Percentiles rank a stretch among this genome's conserved stretches.
Conservation (phyloP, 2,888 invertebrate species). For the Phasia obesa region DNA sequence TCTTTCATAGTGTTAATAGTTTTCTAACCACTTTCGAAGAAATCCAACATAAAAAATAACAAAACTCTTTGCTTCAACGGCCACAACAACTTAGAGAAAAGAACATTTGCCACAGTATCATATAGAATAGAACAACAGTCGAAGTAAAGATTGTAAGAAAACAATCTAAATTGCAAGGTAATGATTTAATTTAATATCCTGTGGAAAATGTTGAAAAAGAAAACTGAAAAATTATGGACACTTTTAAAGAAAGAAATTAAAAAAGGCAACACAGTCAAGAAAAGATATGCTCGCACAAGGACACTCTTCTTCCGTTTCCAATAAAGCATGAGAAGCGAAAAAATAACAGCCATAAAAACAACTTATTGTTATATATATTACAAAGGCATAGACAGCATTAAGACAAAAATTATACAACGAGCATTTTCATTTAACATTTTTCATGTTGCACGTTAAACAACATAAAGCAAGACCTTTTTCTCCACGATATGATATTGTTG, state of each 20-base stretch:
- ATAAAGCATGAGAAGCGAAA: not conserved
- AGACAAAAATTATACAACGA: not conserved
- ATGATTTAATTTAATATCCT: slow-evolving; percentile 69
- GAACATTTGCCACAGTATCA: not conserved
- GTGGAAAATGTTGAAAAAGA: not conserved
- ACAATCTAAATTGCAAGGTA: slow-evolving; percentile 60
- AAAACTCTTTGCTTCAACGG: slow-evolving; percentile 8
- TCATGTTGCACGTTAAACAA: not conserved
- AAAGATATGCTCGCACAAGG: not conserved
- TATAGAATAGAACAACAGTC: not conserved
- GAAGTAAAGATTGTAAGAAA: slow-evolving; percentile 25
- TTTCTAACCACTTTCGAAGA: slow-evolving; percentile 31
- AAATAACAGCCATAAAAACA: not conserved
- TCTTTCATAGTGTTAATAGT: slow-evolving; percentile 29
- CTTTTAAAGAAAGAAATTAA: slow-evolving; percentile 33
- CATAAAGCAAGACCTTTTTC: not conserved
- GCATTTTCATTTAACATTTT: not conserved
- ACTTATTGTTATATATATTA: slow-evolving; percentile 25
- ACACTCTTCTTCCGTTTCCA: not conserved
- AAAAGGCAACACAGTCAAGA: not conserved
- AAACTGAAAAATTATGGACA: slow-evolving; percentile 59
- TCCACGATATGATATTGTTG: slow-evolving; percentile 3
- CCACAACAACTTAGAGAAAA: not conserved
- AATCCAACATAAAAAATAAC: slow-evolving; percentile 37
- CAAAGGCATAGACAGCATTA: not conserved